Base-by-base conservation (phyloP, 2,888 invertebrate genomes). In the Acanthoscelides obtectus region DNA sequence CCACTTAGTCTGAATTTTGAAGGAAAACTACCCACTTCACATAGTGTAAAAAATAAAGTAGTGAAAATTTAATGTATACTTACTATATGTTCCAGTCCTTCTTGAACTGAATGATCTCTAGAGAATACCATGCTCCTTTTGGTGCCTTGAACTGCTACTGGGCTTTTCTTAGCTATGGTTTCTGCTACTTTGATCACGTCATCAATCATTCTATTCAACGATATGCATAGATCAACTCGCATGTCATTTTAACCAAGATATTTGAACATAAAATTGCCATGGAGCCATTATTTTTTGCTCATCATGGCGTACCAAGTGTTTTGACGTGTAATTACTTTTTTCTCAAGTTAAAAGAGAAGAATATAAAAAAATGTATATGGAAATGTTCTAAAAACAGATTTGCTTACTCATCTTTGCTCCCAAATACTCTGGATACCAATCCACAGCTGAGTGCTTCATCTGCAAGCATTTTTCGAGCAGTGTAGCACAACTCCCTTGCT, bases 141-240 rank as follows among this genome's bases (percentile, higher is more conserved):
- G 0, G 96, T 94, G 2, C 93, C 92, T 84, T 99, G 98, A 0
- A 99, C 93, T 0, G 98, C 99, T 3, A 99, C 92, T 0, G 99
- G 99, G 86, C 97, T 97, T 85, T 96, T 96, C 4, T 86, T 83
- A 0, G 98, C 95, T 76, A 99, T 98, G 45, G 86, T 83, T 76
- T 89, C 89, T 0, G 98, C 99, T 69, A 94, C 78, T 5, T 90
- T 88, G 0, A 97, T 71, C 0, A 94, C 93, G 69, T 89, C 91
- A 21, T 88, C 86, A n/a, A 97, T 76, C 82, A 97, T 88, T 21
- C 93, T 93, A 82, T 64, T n/a, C 85, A 84, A 68, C 19, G 63
- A 12, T 63, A 63, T 63, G 12, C 63, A 63, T 63, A 12, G 19
- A 63, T 8, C 19, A 63, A 63, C 8, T 19, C 8, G 63, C 12